These are phyloP conservation scores for Spilosoma lubricipeda DNA, from an alignment of 2,888 invertebrate species.

Conservation along the genomic window DNA sequence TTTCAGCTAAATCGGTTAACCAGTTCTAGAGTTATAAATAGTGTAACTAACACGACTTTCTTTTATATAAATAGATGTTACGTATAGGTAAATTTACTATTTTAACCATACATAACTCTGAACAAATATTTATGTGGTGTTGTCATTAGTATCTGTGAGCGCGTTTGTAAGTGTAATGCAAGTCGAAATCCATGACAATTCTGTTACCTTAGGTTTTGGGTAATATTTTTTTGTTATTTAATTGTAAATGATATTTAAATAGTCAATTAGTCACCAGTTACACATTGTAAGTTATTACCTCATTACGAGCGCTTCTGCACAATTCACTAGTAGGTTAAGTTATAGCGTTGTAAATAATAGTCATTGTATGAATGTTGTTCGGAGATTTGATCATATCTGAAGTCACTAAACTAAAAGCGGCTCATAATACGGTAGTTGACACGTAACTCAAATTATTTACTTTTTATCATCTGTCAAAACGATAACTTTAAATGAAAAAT, in stretches of 20 bases:
- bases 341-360: slow-evolving; percentile 72
- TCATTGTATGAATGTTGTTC: slow-evolving; percentile 47
- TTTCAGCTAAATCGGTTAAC: no score
- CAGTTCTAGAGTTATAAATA: no score
- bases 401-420: background rate
- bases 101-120: background rate
- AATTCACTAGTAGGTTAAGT: slow-evolving; percentile 75
- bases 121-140: background rate
- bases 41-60: no score
- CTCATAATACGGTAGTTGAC: background rate
- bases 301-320: slow-evolving; percentile 85
- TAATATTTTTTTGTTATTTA: slow-evolving; percentile 66
- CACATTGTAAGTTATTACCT: slow-evolving; percentile 84
- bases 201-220: slow-evolving; percentile 79
- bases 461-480: no score
- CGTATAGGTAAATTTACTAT: background rate
- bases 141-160: background rate
- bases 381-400: slow-evolving; percentile 25
- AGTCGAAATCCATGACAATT: slow-evolving; percentile 75
- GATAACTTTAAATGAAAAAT: no score
- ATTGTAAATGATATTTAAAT: slow-evolving; percentile 64
- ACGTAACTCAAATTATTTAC: no score
- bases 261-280: slow-evolving; percentile 85
- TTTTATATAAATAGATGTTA: no score
- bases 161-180: slow-evolving; percentile 35